These are phyloP conservation scores for Pempheris klunzingeri DNA, from an alignment of 2,797 vertebrate species.

Conservation along the genomic window DNA sequence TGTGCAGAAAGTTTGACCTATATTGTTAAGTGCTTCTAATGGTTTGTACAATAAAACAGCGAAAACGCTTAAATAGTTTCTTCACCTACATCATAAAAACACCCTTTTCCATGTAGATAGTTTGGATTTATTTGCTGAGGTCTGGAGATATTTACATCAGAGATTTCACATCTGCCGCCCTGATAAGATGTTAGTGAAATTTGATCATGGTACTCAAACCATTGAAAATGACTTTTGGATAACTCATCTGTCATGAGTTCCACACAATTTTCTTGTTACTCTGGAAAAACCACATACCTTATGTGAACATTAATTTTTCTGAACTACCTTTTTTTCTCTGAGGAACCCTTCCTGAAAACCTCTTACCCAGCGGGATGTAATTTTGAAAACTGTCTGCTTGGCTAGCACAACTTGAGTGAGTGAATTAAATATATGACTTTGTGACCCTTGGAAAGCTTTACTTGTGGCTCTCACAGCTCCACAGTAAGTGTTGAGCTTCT, in stretches of 20 bases:
- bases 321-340: neutral
- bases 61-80: neutral
- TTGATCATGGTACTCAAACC: neutral
- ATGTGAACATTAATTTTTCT: neutral
- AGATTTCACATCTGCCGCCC: neutral
- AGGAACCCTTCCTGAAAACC: no score
- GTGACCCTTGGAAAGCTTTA: neutral
- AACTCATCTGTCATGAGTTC: neutral
- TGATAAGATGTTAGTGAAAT: neutral
- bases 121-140: neutral
- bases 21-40: neutral
- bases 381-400: neutral
- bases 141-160: neutral
- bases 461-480: neutral
- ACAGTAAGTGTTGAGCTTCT: neutral
- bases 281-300: no score
- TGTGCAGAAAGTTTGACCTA: conserved; percentile 31
- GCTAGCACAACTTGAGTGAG: neutral
- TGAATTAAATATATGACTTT: neutral
- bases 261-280: no score
- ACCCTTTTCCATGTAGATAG: neutral
- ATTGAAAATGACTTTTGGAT: neutral
- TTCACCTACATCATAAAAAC: conserved; percentile 1
- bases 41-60: neutral
- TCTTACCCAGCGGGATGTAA: neutral